phyloP scores from a whole-genome alignment of 2,888 invertebrate species.

The Leptinotarsa juncta region DNA sequence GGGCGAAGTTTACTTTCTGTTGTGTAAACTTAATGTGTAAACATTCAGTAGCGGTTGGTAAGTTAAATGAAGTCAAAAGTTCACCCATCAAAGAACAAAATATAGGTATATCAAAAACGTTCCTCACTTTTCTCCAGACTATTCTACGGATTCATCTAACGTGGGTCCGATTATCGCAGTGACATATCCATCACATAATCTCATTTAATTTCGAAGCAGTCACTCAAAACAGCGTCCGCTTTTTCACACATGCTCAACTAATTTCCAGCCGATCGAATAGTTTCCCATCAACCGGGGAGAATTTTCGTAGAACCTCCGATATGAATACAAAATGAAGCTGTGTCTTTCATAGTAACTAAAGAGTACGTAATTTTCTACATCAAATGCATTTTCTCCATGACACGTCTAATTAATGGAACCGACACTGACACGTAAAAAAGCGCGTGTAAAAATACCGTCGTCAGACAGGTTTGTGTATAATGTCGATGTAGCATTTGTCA shows the following conservation, averaged over 20 bases:
- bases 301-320: not conserved
- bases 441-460: conserved; percentile 15
- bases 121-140: not conserved
- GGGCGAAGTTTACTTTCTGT: no score
- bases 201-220: not conserved
- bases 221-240: not conserved
- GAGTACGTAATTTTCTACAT: not conserved
- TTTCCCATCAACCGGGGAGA: not conserved
- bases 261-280: not conserved
- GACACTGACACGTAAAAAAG: conserved; percentile 16
- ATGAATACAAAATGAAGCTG: not conserved
- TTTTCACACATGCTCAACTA: not conserved
- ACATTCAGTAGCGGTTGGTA: no score
- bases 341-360: conserved; percentile 4
- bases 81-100: not conserved
- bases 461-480: conserved; percentile 10
- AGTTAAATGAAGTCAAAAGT: no score
- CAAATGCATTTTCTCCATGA: not conserved
- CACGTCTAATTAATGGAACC: not conserved
- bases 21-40: no score
- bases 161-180: not conserved
- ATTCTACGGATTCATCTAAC: not conserved
- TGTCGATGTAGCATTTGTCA: conserved; percentile 9
- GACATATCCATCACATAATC: not conserved
- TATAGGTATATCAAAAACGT: not conserved